A percentile compares a stretch with the other conserved stretches of the same genome.
Evolutionary conservation across 2,797 vertebrate species (phyloP).

Genomic region (Todus mexicanus): DNA sequence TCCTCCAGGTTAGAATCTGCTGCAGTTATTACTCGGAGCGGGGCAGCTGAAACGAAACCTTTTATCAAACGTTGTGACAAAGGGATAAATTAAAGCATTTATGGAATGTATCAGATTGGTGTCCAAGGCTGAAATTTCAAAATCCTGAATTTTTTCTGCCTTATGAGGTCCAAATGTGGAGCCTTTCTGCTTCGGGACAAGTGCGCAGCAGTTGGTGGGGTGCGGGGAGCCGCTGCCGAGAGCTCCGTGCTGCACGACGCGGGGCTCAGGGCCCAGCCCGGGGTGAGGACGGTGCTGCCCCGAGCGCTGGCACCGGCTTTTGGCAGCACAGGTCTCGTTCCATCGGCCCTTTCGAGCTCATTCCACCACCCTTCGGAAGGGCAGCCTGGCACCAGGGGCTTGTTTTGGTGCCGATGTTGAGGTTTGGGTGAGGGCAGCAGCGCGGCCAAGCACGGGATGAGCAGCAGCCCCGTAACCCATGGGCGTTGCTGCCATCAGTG

Average conservation of each 20-base stretch:
- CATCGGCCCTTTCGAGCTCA: neutral
- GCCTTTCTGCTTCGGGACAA: neutral
- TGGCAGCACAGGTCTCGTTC: neutral
- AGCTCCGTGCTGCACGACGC: neutral
- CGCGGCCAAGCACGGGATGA: neutral
- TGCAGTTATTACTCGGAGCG: conserved; percentile 23
- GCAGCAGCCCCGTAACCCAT: rapidly evolving
- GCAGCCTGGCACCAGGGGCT: neutral
- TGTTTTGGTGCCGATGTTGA: neutral
- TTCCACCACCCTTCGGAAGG: neutral
- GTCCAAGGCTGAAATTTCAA: conserved; percentile 43
- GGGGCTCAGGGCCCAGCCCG: rapidly evolving
- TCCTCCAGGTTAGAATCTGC: conserved; percentile 35
- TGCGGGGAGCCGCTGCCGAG: neutral
- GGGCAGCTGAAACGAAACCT: neutral
- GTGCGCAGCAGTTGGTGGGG: neutral
- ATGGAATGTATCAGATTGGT: conserved; percentile 54
- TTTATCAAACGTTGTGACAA: conserved; percentile 38
- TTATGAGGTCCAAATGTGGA: conserved; percentile 52
- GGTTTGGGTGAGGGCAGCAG: neutral
- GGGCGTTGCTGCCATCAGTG: neutral
- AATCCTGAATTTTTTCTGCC: neutral
- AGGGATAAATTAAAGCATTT: conserved; percentile 52
- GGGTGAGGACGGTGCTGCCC: neutral
- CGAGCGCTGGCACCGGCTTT: neutral